Conservation (phyloP, 1,140 invertebrate species). For the Maconellicoccus hirsutus region DNA sequence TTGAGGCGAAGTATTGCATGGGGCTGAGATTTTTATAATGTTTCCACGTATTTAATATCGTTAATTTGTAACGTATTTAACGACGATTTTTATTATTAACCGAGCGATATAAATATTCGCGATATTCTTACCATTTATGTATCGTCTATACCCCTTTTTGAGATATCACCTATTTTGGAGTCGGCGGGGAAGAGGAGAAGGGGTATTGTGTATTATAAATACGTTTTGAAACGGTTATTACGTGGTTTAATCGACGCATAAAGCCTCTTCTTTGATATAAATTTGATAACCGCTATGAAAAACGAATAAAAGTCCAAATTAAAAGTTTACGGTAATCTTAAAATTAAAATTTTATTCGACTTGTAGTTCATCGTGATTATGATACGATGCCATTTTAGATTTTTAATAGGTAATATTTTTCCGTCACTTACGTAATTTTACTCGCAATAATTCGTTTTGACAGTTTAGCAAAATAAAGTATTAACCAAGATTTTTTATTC, state of each 20-base stretch:
- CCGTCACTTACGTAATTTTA: no score
- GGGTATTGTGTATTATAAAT: background rate
- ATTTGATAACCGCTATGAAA: constrained; percentile 21
- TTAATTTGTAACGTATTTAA: constrained; percentile 11
- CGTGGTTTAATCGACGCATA: constrained; percentile 11
- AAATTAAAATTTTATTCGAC: background rate
- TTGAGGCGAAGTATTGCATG: background rate
- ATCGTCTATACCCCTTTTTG: background rate
- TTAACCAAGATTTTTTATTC: no score
- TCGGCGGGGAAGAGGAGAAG: background rate
- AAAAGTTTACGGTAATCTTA: constrained; percentile 10
- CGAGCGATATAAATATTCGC: background rate
- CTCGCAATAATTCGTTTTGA: no score
- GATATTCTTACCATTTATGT: background rate
- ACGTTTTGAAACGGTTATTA: background rate
- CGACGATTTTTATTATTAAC: constrained; percentile 18
- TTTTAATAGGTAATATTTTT: background rate
- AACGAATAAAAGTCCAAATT: constrained; percentile 16
- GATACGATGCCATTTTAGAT: background rate
- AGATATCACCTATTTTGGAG: background rate
- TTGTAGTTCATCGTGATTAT: background rate
- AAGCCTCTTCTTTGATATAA: constrained; percentile 15
- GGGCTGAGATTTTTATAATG: background rate
- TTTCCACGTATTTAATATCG: background rate
- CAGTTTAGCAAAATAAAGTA: no score